Conservation (phyloP, 35 echinoderm and acorn worm species). For the Heliocidaris erythrogramma region DNA sequence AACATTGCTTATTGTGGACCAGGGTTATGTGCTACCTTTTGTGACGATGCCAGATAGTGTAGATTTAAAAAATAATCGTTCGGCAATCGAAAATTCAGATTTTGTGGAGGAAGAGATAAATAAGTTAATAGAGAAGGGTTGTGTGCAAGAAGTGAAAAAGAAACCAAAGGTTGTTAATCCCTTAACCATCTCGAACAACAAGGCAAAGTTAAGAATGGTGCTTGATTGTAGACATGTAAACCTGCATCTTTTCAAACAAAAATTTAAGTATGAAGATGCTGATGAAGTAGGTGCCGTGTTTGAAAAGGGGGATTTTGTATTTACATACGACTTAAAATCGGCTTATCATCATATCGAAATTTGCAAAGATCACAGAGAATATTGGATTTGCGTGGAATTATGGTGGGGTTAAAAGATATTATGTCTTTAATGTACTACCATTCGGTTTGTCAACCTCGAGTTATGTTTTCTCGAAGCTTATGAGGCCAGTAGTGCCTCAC, state of each 20-base stretch:
- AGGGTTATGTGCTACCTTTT: slow-evolving; percentile 53
- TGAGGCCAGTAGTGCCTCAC: not conserved
- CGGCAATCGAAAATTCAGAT: not conserved
- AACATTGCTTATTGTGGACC: not conserved
- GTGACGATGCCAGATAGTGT: not conserved
- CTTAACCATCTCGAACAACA: slow-evolving; percentile 1
- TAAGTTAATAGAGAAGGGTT: not conserved
- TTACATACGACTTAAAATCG: slow-evolving; percentile 50
- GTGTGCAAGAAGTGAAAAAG: not conserved
- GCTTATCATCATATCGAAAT: slow-evolving; percentile 63
- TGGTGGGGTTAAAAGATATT: not conserved
- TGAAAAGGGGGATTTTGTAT: too few relatives aligned
- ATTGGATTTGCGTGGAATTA: slow-evolving; percentile 34
- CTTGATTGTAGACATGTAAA: slow-evolving; percentile 48
- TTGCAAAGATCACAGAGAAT: not conserved
- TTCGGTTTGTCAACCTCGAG: slow-evolving; percentile 50
- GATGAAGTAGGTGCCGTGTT: not conserved
- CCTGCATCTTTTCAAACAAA: slow-evolving; percentile 48
- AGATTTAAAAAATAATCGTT: slow-evolving; percentile 31
- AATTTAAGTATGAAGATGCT: slow-evolving; percentile 50
- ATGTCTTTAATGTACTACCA: slow-evolving; percentile 45
- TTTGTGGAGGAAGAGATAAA: slow-evolving; percentile 51
- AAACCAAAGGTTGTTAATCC: slow-evolving; percentile 39
- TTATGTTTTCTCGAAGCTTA: slow-evolving; percentile 24
- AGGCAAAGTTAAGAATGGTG: slow-evolving; percentile 29